phyloP scores from a whole-genome alignment of 2,888 invertebrate genomes.

The Tubulanus polymorphus region DNA sequence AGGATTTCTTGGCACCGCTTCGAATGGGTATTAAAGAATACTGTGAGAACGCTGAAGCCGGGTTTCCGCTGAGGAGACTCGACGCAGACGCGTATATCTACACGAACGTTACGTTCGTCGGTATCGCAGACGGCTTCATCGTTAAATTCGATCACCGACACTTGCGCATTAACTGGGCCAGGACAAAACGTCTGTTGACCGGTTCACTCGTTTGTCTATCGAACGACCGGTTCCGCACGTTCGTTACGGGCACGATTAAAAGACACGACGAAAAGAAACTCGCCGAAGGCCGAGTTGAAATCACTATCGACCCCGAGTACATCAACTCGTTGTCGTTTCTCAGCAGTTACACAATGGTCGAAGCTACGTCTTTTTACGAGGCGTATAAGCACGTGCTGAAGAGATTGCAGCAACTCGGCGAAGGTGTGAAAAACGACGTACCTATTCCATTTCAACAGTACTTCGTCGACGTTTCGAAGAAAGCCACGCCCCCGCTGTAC shows the following conservation, averaged over 20 bases:
- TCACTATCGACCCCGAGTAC: conserved; percentile 6
- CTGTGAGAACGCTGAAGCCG: too few species aligned
- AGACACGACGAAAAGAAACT: conserved; percentile 63
- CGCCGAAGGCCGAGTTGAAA: conserved; percentile 38
- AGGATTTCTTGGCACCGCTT: conserved; percentile 75
- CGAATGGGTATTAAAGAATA: conserved; percentile 64
- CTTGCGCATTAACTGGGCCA: conserved; percentile 44
- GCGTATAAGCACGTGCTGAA: conserved; percentile 70
- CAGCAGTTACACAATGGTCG: conserved; percentile 59
- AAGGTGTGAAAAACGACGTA: conserved; percentile 46
- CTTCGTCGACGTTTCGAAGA: conserved; percentile 59
- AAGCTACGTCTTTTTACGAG: conserved; percentile 73
- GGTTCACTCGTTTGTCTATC: conserved; percentile 72
- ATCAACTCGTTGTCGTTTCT: conserved; percentile 13
- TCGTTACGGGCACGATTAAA: conserved; percentile 69
- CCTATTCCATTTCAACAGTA: conserved; percentile 67
- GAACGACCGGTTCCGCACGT: conserved; percentile 63
- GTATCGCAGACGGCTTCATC: conserved; percentile 25
- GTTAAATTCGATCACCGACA: conserved; percentile 20
- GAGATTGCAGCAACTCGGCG: conserved; percentile 61
- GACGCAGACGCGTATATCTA: too few species aligned
- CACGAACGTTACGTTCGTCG: too few species aligned
- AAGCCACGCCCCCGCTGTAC: conserved; percentile 53
- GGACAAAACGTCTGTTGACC: conserved; percentile 62
- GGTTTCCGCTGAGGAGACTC: too few species aligned